Percentiles rank a stretch among this genome's conserved stretches.
These are phyloP conservation scores for Thomomys bottae DNA, from an alignment of 2,113 vertebrate species.

Conservation along the genomic window DNA sequence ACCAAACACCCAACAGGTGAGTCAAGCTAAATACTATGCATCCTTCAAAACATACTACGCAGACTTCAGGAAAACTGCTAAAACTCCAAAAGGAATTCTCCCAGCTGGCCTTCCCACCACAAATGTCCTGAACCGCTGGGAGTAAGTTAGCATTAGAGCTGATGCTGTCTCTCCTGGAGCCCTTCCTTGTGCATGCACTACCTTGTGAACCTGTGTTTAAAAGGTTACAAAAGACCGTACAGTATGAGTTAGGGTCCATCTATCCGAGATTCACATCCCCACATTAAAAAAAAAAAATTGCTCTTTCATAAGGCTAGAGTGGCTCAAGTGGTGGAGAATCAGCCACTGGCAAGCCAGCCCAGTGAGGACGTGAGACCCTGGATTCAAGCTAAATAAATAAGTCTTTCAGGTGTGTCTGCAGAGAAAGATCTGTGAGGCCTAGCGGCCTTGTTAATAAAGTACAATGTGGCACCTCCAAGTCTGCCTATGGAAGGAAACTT, in stretches of 20 bases:
- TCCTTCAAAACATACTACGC: conserved; percentile 18
- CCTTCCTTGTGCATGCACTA: neutral
- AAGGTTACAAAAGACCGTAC: neutral
- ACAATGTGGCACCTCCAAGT: conserved; percentile 30
- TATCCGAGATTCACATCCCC: neutral
- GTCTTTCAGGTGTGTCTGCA: neutral
- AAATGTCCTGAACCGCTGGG: neutral
- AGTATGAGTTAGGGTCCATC: neutral
- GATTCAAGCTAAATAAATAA: too few relatives aligned
- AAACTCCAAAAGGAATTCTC: neutral
- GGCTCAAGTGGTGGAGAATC: too few relatives aligned
- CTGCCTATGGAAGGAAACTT: neutral
- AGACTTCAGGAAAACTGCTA: neutral
- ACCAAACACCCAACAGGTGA: too few relatives aligned
- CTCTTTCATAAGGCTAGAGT: neutral
- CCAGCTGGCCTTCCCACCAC: neutral
- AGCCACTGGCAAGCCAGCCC: too few relatives aligned
- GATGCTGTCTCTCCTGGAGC: neutral
- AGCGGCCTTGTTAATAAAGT: neutral
- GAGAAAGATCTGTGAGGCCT: neutral
- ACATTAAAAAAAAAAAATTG: neutral
- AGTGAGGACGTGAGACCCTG: too few relatives aligned
- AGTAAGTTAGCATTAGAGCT: neutral
- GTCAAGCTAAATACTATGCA: too few relatives aligned
- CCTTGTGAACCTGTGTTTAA: neutral